Evolutionary conservation across 1,140 invertebrate species (phyloP), one percentile per base, ranked within the genome.

Genomic region (Drosophila arizonae): DNA sequence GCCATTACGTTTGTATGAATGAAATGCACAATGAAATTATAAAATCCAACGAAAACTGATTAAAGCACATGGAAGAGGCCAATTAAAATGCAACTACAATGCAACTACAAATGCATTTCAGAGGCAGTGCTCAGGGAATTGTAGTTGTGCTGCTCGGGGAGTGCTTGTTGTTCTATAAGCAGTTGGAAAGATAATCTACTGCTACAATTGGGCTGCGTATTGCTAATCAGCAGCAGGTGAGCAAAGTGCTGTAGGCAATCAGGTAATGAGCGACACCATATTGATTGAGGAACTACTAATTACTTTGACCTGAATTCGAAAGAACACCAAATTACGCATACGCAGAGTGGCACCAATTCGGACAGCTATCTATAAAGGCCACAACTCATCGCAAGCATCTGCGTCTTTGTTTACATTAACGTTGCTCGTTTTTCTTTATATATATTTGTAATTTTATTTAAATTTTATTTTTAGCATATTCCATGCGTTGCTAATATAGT

Each of bases 311-410:
- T n/a, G 51, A 61, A 63, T 15, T 11, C 30, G 13, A 45, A 46
- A 57, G 45, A 65, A 51, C 48, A 67, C 61, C 63, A 65, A 33
- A 77, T 77, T 72, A 67, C 76, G 76, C 52, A 84, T 69, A 84
- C 80, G 80, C 80, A 69, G 15, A 46, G 62, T 69, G 81, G 21
- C 65, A 48, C 61, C 45, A 64, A 51, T 63, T 24, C 3, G 13
- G 2, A 11, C 21, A 1, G 21, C 6, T 33, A 2, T 33, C 21
- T 41, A 13, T 3, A 48, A 24, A 48, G 4, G 17, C 17, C 6
- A n/a, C 41, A 9, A 30, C 6, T 33, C 33, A 33, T 33, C 6
- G 33, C 6, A 33, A 8, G 33, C 33, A 9, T 33, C 33, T 33
- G 33, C 8, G 33, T 9, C 33, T 17, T 30, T 61, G n/a, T 48